These are phyloP conservation scores for Sandelia bainsii DNA, from an alignment of 2,797 vertebrate species.

Conservation along the genomic window DNA sequence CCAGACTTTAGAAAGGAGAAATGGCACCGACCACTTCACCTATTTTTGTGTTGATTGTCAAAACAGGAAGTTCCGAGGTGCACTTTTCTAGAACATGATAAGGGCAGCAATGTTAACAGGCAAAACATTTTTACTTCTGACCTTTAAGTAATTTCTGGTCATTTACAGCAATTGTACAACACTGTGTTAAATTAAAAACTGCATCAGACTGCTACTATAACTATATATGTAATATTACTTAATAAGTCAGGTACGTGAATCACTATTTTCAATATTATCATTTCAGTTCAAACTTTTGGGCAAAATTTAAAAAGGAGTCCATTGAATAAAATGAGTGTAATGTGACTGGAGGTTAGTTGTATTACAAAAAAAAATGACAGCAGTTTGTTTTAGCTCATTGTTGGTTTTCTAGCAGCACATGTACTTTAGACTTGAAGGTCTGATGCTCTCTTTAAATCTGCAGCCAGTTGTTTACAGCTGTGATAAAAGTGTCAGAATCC, in stretches of 20 bases:
- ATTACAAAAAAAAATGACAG: neutral
- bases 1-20: conserved; percentile 69
- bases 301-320: too few relatives aligned
- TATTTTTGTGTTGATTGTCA: conserved; percentile 15
- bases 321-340: neutral
- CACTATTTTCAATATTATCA: neutral
- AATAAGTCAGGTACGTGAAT: neutral
- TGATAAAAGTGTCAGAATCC: too few relatives aligned
- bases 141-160: neutral
- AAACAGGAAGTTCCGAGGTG: conserved; percentile 47
- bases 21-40: conserved; percentile 24
- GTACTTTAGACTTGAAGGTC: neutral
- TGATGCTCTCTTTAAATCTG: neutral
- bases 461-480: neutral
- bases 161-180: neutral
- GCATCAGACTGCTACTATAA: neutral
- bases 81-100: conserved; percentile 18
- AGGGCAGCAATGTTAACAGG: too few relatives aligned
- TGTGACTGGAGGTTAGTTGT: neutral
- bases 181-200: too few relatives aligned
- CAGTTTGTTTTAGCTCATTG: neutral
- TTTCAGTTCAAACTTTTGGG: too few relatives aligned
- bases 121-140: neutral
- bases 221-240: neutral
- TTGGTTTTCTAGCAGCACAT: neutral